Evolutionary conservation across 2,797 vertebrate genomes (phyloP).

Genomic region (Anas bernieri): DNA sequence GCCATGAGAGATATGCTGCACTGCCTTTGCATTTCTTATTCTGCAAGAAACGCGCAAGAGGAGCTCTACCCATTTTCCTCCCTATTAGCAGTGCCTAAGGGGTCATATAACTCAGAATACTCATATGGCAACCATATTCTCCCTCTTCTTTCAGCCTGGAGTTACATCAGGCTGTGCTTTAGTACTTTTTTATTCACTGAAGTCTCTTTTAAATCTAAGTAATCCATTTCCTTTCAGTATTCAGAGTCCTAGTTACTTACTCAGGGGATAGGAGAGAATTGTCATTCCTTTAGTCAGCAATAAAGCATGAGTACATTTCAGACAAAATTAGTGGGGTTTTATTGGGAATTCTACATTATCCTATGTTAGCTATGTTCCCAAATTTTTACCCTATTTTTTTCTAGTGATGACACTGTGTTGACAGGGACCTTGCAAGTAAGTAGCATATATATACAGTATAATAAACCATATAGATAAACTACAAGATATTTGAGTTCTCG

Average conservation of each 20-base stretch:
- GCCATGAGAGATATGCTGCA: background rate
- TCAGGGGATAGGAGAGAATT: constrained; percentile 3
- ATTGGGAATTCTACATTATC: background rate
- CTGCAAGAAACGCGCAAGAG: background rate
- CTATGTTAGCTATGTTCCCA: background rate
- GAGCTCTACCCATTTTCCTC: background rate
- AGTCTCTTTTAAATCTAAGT: background rate
- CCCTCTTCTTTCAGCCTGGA: background rate
- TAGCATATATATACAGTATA: background rate
- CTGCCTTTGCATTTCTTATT: background rate
- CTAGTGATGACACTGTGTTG: background rate
- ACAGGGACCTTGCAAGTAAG: background rate
- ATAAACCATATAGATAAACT: background rate
- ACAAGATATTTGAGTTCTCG: background rate
- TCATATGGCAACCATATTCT: background rate
- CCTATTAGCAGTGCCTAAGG: background rate
- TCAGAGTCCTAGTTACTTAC: constrained; percentile 4
- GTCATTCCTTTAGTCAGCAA: constrained; percentile 20
- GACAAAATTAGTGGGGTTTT: background rate
- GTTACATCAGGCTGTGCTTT: background rate
- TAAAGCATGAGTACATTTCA: constrained; percentile 28
- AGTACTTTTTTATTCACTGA: constrained; percentile 11
- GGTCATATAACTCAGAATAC: background rate
- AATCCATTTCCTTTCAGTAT: background rate
- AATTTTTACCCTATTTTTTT: background rate